These are phyloP conservation scores for Lasiurus cinereus DNA, from an alignment of 2,113 vertebrate genomes.

Conservation along the genomic window DNA sequence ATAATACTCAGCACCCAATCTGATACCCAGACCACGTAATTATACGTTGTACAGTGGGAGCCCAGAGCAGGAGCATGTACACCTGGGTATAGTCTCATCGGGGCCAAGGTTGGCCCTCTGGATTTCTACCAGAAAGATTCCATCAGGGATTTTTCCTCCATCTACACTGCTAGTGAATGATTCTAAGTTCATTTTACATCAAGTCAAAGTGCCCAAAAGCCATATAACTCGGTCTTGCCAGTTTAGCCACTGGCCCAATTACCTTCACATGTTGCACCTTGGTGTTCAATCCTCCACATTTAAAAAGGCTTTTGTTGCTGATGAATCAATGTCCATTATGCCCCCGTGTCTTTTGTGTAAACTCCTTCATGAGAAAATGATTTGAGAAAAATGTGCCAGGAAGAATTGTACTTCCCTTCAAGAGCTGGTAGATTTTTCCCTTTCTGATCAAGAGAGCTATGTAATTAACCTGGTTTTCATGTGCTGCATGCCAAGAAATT, in stretches of 20 bases:
- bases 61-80: too few relatives aligned
- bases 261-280: background rate
- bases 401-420: slow-evolving; percentile 24
- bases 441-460: slow-evolving; percentile 23
- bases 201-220: background rate
- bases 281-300: background rate
- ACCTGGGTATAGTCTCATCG: background rate
- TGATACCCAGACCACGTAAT: background rate
- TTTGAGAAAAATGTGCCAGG: slow-evolving; percentile 33
- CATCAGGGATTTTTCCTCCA: background rate
- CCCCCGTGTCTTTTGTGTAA: slow-evolving; percentile 20
- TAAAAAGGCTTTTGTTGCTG: background rate
- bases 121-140: background rate
- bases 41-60: background rate
- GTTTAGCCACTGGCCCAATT: background rate
- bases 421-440: background rate
- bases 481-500: slow-evolving; percentile 15
- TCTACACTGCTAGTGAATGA: background rate
- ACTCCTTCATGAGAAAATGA: slow-evolving; percentile 45
- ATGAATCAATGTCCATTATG: background rate
- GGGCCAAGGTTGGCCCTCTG: background rate
- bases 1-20: background rate
- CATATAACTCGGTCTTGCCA: background rate
- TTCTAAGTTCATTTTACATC: background rate
- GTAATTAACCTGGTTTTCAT: slow-evolving; percentile 39